These are phyloP conservation scores for Astropecten irregularis DNA, from an alignment of 53 echinoderm and acorn worm genomes.

Conservation along the genomic window DNA sequence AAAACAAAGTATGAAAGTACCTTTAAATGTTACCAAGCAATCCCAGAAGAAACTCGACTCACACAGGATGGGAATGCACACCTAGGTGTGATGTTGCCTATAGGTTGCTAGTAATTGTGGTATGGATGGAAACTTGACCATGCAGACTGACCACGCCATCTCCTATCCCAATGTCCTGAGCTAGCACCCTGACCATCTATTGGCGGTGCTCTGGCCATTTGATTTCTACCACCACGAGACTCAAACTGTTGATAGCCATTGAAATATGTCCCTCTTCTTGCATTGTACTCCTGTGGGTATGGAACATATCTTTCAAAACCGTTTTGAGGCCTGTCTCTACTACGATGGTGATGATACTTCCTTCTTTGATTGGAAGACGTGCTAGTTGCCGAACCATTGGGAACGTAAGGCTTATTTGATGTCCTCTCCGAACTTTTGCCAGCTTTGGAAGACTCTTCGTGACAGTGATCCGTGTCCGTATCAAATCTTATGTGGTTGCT, in stretches of 20 bases:
- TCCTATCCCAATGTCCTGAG: not conserved
- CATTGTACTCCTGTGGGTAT: not conserved
- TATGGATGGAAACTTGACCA: slow-evolving; percentile 7
- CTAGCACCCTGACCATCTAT: not conserved
- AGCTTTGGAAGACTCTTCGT: not conserved
- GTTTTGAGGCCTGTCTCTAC: not conserved
- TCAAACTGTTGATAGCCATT: not conserved
- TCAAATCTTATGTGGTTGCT: not conserved
- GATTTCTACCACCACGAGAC: not conserved
- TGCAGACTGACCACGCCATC: not conserved
- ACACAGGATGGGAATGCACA: too few relatives aligned
- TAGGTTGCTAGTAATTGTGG: not conserved
- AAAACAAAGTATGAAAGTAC: too few relatives aligned
- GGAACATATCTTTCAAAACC: not conserved
- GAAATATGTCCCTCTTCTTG: not conserved
- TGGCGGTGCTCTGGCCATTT: not conserved
- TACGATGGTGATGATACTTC: not conserved
- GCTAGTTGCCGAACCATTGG: not conserved
- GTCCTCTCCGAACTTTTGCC: not conserved
- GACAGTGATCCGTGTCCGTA: not conserved
- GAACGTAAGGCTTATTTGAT: not conserved
- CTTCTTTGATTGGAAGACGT: too few relatives aligned
- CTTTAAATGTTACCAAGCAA: too few relatives aligned
- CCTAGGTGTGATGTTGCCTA: too few relatives aligned
- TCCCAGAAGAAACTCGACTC: too few relatives aligned